Evolutionary conservation across 2,888 invertebrate genomes (phyloP).

Genomic region (Gari tellinella): DNA sequence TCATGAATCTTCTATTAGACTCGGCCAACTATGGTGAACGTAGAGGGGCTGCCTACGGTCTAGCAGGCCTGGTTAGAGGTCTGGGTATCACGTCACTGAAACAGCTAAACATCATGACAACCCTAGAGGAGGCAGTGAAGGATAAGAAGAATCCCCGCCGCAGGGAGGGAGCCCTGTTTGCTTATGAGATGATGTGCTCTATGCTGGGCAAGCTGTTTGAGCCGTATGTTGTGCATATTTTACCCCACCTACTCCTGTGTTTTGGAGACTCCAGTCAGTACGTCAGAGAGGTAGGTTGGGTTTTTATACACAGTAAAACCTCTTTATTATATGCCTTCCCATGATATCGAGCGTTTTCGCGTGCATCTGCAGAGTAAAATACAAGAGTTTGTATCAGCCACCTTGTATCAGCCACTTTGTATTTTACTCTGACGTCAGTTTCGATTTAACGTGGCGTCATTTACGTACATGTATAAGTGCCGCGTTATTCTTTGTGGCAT

Average conservation of each 20-base stretch:
- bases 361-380: no score
- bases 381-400: no score
- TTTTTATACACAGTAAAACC: no score
- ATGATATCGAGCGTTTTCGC: no score
- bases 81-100: slow-evolving; percentile 97
- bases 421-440: no score
- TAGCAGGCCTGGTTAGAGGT: slow-evolving; percentile 97
- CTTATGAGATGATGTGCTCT: slow-evolving; percentile 98
- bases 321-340: no score
- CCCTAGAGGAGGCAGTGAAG: slow-evolving; percentile 95
- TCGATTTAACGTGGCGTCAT: no score
- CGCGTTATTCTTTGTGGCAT: no score
- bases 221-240: slow-evolving; percentile 98
- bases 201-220: slow-evolving; percentile 98
- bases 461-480: no score
- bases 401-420: no score
- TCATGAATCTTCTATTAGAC: slow-evolving; percentile 85
- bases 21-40: slow-evolving; percentile 83
- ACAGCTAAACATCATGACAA: slow-evolving; percentile 97
- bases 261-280: slow-evolving; percentile 97
- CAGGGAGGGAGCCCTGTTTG: slow-evolving; percentile 97
- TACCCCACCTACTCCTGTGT: slow-evolving; percentile 96
- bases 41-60: slow-evolving; percentile 96
- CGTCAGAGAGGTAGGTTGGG: slow-evolving; percentile 89
- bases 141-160: slow-evolving; percentile 98